Evolutionary conservation across 2,113 vertebrate species (phyloP), one percentile per base, ranked within the genome.

Genomic region (Aegotheles bennettii): DNA sequence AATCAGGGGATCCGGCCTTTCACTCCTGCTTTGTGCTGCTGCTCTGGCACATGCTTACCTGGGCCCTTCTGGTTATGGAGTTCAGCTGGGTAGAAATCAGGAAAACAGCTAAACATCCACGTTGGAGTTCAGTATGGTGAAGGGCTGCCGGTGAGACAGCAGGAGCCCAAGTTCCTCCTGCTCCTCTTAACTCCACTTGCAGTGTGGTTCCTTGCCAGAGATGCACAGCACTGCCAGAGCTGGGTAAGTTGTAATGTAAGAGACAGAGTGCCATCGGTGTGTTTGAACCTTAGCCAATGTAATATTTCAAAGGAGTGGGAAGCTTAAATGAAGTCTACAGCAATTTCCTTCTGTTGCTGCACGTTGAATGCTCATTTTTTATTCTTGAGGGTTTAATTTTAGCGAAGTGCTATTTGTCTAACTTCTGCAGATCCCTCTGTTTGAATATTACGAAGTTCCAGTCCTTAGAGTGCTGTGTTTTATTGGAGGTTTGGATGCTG

Each of bases 21-120:
- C 1, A 0, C 1, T 67, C 2, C 12, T 28, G 3, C 14, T 43
- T 6, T 2, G 0, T 20, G 45, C 12, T 61, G 28, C 40, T 69
- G 56, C 57, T 9, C 28, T 31, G 75, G 14, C 4, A 2, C 0
- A 1, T 20, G 24, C 42, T 69, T 8, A 2, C 12, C 18, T 40
- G 42, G 9, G 16, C 20, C 14, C 14, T 40, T 86, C 63, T 86
- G 76, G 17, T 28, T 24, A 0, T 18, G 68, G 33, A 28, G 20
- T 23, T 47, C 42, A 11, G 38, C 6, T 26, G 73, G 8, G 11
- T 1, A 28, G 64, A 54, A 42, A 23, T 10, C 2, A 31, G 63
- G 48, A 67, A 13, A 65, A 5, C 8, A 45, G 7, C 14, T 3
- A 1, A 3, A 7, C 1, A 1, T 24, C 35, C 0, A 0, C 9